Base-by-base conservation (phyloP, 1,140 invertebrate species). In the Andricus grossulariae region DNA sequence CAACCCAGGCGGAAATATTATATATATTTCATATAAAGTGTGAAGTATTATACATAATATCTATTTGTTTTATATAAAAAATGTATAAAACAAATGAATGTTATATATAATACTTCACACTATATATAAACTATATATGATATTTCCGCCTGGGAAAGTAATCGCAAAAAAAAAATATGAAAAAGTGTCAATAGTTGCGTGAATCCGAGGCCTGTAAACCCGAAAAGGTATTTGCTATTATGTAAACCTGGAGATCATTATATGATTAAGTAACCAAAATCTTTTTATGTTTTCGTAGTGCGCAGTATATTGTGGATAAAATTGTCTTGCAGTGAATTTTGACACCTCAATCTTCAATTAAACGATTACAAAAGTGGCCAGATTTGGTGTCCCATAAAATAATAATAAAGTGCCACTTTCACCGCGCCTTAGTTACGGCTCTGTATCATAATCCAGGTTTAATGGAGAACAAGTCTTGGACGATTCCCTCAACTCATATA, bases 361-460 rank as follows among this genome's bases (percentile, higher is more conserved):
- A 66, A 66, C 0, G 32, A 16, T 66, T 66, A 45, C 32, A 66
- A 66, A 66, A 66, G 45, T 66, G 6, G 5, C 32, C 16, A 66
- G 32, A 66, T 66, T 39, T 10, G 25, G 32, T 66, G 25, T 66
- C 60, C 60, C 16, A 66, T 66, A 66, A 66, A 66, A 66, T 66
- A 39, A 66, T 45, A 66, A 66, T 66, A n/a, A 66, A 39, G 32
- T 66, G 60, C 15, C n/a, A 66, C 60, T 66, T 66, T 66, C 60
- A 32, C 60, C 60, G 39, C 60, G n/a, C 60, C 60, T 66, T n/a
- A 39, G 39, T 66, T 66, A 66, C 60, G 60, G 39, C 25, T 66
- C 32, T 16, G 32, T 32, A 66, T 66, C 25, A 39, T 66, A 66
- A 6, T 8, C 15, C 13, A 60, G 25, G 25, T 39, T 60, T 3